A percentile compares a stretch with the other conserved stretches of the same genome.
These are phyloP conservation scores for Strigamia maritima DNA, from an alignment of 2,888 invertebrate genomes.

Conservation along the genomic window DNA sequence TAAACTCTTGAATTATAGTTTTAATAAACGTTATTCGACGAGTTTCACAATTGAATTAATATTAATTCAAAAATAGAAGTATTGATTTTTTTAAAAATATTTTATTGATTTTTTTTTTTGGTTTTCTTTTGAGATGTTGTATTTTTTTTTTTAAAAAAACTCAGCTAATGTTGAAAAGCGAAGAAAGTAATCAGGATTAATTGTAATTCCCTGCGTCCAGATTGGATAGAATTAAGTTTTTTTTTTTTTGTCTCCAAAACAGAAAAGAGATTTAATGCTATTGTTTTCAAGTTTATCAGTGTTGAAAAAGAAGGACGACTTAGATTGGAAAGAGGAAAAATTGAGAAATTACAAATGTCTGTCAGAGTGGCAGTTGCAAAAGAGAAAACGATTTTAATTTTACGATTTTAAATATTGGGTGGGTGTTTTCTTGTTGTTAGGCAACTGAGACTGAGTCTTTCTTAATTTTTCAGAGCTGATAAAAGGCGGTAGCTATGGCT, in stretches of 20 bases:
- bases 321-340: constrained; percentile 7
- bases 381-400: background rate
- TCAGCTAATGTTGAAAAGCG: background rate
- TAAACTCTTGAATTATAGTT: too few species aligned
- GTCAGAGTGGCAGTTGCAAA: background rate
- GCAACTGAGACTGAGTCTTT: background rate
- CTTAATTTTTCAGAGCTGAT: background rate
- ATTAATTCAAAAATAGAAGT: too few species aligned
- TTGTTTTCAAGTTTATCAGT: constrained; percentile 28
- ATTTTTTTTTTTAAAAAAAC: background rate
- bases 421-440: background rate
- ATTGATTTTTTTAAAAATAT: too few species aligned
- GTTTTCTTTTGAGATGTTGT: background rate
- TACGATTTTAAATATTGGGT: background rate
- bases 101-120: background rate
- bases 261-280: constrained; percentile 14
- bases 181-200: constrained; percentile 25
- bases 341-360: background rate
- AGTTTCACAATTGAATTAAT: too few species aligned
- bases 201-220: constrained; percentile 3
- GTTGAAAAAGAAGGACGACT: constrained; percentile 17
- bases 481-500: background rate
- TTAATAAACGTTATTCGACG: too few species aligned
- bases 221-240: background rate
- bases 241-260: background rate